These are phyloP conservation scores for Lepidurus packardi DNA, from an alignment of 1,140 invertebrate species.

Conservation along the genomic window DNA sequence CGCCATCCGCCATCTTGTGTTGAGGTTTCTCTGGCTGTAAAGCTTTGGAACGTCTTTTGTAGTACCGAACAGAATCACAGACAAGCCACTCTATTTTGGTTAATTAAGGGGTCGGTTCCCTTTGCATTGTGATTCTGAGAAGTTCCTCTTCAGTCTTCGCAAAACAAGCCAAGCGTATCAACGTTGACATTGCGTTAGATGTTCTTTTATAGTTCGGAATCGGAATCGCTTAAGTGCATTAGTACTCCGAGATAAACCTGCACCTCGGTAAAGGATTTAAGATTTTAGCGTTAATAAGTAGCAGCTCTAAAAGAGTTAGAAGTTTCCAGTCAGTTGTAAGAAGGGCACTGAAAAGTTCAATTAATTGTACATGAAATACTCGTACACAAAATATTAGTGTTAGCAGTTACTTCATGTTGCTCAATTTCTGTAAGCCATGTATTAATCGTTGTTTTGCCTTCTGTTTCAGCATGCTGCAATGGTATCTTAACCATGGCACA, in stretches of 20 bases:
- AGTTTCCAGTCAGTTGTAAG: neutral
- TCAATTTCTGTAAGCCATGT: neutral
- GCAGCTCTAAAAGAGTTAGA: neutral
- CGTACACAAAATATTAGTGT: neutral
- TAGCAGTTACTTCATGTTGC: neutral
- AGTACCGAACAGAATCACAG: neutral
- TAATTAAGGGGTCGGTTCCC: neutral
- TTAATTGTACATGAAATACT: neutral
- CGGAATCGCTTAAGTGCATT: neutral
- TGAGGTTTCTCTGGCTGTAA: neutral
- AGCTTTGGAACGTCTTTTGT: neutral
- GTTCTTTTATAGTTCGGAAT: neutral
- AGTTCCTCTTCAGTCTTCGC: neutral
- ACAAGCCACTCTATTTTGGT: neutral
- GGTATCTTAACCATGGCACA: conserved; percentile 17
- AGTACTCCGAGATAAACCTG: conserved; percentile 2
- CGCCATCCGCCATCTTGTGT: conserved; percentile 20
- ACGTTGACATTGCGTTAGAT: neutral
- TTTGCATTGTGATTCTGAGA: neutral
- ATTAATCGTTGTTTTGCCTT: neutral
- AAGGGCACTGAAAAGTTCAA: neutral
- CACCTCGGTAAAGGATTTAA: neutral
- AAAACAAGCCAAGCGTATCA: neutral
- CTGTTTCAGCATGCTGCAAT: neutral
- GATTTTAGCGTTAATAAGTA: neutral